phyloP scores from a whole-genome alignment of 1,140 invertebrate species.

The Drosophila asahinai region DNA sequence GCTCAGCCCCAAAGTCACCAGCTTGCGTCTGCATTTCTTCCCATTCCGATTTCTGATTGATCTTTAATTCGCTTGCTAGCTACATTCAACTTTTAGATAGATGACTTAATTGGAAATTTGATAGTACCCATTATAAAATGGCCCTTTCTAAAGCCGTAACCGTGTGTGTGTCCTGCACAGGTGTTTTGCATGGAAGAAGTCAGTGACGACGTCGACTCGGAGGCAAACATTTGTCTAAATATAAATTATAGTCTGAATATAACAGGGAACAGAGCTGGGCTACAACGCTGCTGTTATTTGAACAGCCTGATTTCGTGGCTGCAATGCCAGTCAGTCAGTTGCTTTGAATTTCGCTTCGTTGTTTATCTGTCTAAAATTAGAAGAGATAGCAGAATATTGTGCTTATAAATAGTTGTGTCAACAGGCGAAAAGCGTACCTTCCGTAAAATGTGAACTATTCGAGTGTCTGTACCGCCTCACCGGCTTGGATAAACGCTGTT shows the following conservation, averaged over 20 bases:
- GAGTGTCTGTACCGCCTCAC: constrained; percentile 14
- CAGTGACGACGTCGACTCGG: constrained; percentile 12
- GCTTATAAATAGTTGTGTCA: constrained; percentile 78
- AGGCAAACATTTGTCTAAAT: constrained; percentile 60
- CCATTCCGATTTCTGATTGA: neutral
- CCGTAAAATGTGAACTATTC: constrained; percentile 54
- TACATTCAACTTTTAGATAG: neutral
- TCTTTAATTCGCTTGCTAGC: neutral
- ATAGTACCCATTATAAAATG: neutral
- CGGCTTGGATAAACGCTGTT: constrained; percentile 14
- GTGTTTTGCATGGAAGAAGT: constrained; percentile 49
- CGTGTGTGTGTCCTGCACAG: constrained; percentile 42
- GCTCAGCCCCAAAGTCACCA: neutral
- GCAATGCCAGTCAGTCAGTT: constrained; percentile 68
- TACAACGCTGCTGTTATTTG: constrained; percentile 56
- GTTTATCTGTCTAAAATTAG: constrained; percentile 76
- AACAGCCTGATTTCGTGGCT: constrained; percentile 67
- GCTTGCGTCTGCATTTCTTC: neutral
- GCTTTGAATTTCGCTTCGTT: constrained; percentile 50
- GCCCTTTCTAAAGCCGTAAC: neutral
- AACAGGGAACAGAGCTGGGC: constrained; percentile 9
- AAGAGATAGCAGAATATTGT: constrained; percentile 67
- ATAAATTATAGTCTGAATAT: constrained; percentile 41
- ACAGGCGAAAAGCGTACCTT: constrained; percentile 56
- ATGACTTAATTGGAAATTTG: constrained; percentile 3